Evolutionary conservation across 1,140 invertebrate species (phyloP), one percentile per base, ranked within the genome.

Genomic region (Bombus superbus): DNA sequence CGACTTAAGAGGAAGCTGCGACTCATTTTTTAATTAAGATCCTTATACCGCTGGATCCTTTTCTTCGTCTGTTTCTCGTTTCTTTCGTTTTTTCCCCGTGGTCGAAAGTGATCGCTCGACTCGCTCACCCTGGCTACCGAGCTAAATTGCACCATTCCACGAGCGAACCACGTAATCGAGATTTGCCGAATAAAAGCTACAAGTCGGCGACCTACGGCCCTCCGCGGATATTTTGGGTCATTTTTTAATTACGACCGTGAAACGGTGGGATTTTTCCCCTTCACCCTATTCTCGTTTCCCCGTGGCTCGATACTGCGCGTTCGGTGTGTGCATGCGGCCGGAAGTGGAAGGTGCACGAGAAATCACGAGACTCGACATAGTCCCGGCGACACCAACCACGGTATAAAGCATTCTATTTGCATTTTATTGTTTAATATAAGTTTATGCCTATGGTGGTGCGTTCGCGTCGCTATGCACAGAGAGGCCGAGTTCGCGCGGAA

Each of bases 381-480:
- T 53, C 18, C 47, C 47, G 18, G 22, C 80, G 85, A 85, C 66
- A 64, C 71, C 81, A 66, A n/a, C n/a, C 57, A 42, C 73, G 87
- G 85, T 84, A 92, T 91, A 86, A 91, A 91, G 81, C 89, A 80
- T 91, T 91, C 87, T 91, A 94, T 94, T 94, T 94, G 92, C 93
- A 93, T 94, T 92, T 94, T 93, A 94, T 93, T 93, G 92, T 94
- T 94, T 93, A 93, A 94, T 94, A 93, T 92, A 93, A 94, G 92
- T 94, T 93, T 92, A 93, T 91, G 90, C 89, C 32, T 32, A 85
- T 83, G 83, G 76, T 85, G 88, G 86, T 77, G 47, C 75, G 66
- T 82, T 69, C 35, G 59, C 75, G 44, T 25, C 11, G 69, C 47
- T 35, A 68, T 59, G 53, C 64, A 53, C 64, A 62, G 59, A 62